Evolutionary conservation across 2,888 invertebrate genomes (phyloP), one percentile per base, ranked within the genome.

Genomic region (Proisotoma minuta): DNA sequence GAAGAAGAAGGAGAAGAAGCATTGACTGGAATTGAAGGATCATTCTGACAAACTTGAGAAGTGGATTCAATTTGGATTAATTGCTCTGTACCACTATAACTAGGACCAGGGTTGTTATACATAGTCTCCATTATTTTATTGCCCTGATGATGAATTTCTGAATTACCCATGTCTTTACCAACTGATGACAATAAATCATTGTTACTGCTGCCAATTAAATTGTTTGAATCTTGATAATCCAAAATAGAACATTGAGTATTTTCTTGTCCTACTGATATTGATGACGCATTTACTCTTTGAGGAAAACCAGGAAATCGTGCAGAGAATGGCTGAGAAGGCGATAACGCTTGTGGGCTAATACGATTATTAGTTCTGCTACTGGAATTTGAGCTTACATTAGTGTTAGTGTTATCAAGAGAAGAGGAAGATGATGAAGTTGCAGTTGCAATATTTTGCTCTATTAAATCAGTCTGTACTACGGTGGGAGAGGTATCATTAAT

Each of bases 251-350:
- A 20, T 23, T 22, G 49, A 49, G 22, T 23, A 49, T 22, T 22
- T 40, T 40, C 47, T 18, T 20, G 43, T 18, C 43, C 20, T 5
- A 20, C 18, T 12, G 5, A 18, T 4, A 3, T n/a, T 4, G 40
- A 39, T 3, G 54, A 20, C 3, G 43, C 24, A 56, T 47, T 68
- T 28, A 76, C 74, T 18, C 77, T 68, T 76, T 91, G 91, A 66
- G 92, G 92, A 80, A 92, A 92, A 18, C 92, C 93, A 53, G 92
- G 92, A 22, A 72, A 63, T 73, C 91, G 82, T 48, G 90, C 88
- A 65, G 88, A 85, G 77, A 88, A 65, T 29, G 60, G 61, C 43
- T 67, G 66, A 48, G 65, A 63, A 27, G 69, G 66, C 26, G 66
- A 67, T 29, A 67, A 49, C 40, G 63, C 61, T 53, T 65, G 62